Evolutionary conservation across 2,113 vertebrate species (phyloP).

Genomic region (Syrmaticus mikado): DNA sequence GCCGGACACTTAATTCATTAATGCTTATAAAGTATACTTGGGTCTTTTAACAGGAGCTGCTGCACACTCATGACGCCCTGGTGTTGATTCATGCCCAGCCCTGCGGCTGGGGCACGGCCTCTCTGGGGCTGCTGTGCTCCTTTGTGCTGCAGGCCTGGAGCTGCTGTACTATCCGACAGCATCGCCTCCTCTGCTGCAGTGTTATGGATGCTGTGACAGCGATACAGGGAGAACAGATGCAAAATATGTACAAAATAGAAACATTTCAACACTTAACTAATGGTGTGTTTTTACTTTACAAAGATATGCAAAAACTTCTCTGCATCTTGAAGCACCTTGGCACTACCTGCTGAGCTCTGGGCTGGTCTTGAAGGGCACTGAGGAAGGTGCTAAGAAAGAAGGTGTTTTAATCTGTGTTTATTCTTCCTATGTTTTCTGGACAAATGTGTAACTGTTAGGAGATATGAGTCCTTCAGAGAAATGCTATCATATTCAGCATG

Average conservation of each 20-base stretch:
- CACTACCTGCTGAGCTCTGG: neutral
- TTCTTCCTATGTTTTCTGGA: neutral
- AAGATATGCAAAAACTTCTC: neutral
- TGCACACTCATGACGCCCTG: neutral
- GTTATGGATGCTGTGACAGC: neutral
- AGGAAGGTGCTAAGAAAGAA: neutral
- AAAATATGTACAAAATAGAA: too few relatives aligned
- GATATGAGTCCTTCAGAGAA: neutral
- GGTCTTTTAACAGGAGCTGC: slow-evolving; percentile 8
- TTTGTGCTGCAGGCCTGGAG: neutral
- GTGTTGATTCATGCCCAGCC: slow-evolving; percentile 42
- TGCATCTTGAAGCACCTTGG: neutral
- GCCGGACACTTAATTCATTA: slow-evolving; percentile 57
- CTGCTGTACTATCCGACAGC: neutral
- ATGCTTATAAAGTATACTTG: slow-evolving; percentile 33
- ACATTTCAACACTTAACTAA: neutral
- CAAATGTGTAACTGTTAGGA: neutral
- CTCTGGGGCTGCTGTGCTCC: neutral
- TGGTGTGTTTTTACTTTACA: neutral
- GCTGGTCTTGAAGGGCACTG: neutral
- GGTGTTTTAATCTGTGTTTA: fast-evolving
- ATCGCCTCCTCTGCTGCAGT: neutral
- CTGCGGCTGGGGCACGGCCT: neutral
- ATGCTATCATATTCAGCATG: neutral
- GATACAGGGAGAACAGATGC: neutral